Evolutionary conservation across 1,140 invertebrate species (phyloP).

Genomic region (Bicyclus anynana): DNA sequence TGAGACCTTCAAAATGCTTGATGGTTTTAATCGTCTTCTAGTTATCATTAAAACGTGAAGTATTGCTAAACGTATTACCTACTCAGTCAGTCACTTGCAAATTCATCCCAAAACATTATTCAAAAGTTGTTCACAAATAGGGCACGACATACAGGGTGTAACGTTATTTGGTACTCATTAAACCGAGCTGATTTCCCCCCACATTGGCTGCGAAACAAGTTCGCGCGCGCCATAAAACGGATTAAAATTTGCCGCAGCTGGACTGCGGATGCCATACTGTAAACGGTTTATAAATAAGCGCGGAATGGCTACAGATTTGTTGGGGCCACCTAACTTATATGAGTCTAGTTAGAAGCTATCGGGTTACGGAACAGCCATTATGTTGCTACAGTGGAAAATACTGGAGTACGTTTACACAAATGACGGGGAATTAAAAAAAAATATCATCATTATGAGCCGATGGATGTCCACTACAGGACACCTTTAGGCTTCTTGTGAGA

Average conservation of each 20-base stretch:
- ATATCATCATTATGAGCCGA: too few relatives aligned
- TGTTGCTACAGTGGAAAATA: too few relatives aligned
- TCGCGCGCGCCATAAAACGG: slow-evolving; percentile 49
- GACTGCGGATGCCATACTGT: slow-evolving; percentile 8
- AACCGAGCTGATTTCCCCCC: slow-evolving; percentile 38
- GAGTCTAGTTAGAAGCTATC: neutral
- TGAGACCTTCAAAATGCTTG: too few relatives aligned
- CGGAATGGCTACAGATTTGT: neutral
- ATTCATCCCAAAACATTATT: neutral
- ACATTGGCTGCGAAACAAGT: slow-evolving; percentile 43
- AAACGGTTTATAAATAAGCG: neutral
- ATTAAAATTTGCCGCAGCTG: slow-evolving; percentile 37
- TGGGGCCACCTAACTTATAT: neutral
- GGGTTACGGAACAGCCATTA: neutral
- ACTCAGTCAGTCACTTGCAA: too few relatives aligned
- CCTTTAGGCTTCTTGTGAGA: too few relatives aligned
- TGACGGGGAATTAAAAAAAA: too few relatives aligned
- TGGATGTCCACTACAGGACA: too few relatives aligned
- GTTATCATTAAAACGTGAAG: too few relatives aligned
- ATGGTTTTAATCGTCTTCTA: too few relatives aligned
- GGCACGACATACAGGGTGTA: slow-evolving; percentile 16
- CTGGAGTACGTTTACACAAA: too few relatives aligned
- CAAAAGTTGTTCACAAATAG: slow-evolving; percentile 9
- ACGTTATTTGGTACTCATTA: slow-evolving; percentile 52
- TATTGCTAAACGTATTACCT: too few relatives aligned